Conservation (phyloP, 2,113 vertebrate genomes). For the Mobula birostris region DNA sequence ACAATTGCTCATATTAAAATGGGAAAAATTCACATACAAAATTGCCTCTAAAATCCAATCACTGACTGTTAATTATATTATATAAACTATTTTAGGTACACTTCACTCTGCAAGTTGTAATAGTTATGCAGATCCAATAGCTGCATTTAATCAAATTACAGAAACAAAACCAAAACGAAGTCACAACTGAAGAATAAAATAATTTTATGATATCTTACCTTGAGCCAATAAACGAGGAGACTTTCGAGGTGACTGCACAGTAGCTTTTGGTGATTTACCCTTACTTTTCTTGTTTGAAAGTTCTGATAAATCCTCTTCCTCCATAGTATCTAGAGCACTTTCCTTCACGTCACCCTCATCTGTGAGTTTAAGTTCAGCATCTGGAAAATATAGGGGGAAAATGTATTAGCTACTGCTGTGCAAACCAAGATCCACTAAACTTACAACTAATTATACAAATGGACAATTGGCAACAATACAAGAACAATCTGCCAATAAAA, state of each 20-base stretch:
- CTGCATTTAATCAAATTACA: neutral
- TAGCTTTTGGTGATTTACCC: constrained; percentile 57
- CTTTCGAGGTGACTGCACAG: constrained; percentile 65
- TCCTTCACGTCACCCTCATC: constrained; percentile 69
- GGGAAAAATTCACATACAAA: neutral
- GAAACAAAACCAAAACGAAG: neutral
- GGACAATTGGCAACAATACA: neutral
- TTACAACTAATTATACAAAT: neutral
- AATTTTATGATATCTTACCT: constrained; percentile 51
- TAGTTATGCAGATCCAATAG: neutral
- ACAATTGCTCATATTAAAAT: neutral
- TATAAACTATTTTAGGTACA: no score
- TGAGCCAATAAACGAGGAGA: constrained; percentile 69
- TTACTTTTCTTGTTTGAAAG: constrained; percentile 59
- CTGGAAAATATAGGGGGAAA: constrained; percentile 45
- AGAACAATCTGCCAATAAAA: neutral
- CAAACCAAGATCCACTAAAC: neutral
- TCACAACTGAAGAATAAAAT: neutral
- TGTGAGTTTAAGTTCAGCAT: constrained; percentile 69
- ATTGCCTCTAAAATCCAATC: neutral
- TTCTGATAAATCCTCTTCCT: constrained; percentile 60
- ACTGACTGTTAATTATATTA: no score
- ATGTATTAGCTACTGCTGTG: neutral
- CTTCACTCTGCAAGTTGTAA: neutral
- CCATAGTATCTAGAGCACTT: constrained; percentile 59